These are phyloP conservation scores for Euura lappo DNA, from an alignment of 1,140 invertebrate species.

Conservation along the genomic window DNA sequence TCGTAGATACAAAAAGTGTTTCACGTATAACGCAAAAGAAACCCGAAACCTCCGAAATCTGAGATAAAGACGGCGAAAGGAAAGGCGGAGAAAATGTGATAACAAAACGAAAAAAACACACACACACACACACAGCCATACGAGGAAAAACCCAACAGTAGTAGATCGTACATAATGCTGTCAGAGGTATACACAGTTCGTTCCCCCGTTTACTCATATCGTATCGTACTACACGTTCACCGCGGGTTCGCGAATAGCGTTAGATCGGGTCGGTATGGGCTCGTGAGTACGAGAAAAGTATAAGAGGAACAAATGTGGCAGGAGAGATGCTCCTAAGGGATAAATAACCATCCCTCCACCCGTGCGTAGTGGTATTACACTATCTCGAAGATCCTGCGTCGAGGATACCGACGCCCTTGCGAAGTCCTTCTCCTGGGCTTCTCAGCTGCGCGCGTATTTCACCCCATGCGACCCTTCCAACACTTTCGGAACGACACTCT, in stretches of 20 bases:
- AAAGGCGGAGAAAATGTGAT: background rate
- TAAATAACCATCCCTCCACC: conserved; percentile 3
- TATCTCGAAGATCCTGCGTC: conserved; percentile 1
- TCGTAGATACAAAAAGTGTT: too few species aligned
- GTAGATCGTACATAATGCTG: background rate
- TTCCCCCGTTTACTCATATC: background rate
- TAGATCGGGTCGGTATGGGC: background rate
- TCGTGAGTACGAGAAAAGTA: conserved; percentile 8
- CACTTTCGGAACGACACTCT: conserved; percentile 6
- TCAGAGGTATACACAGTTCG: background rate
- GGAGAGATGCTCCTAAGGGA: conserved; percentile 6
- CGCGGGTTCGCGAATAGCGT: background rate
- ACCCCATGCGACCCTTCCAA: background rate
- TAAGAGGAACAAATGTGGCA: conserved; percentile 10
- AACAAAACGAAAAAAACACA: background rate
- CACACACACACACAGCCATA: background rate
- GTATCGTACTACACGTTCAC: background rate
- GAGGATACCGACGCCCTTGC: background rate
- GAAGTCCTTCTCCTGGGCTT: background rate
- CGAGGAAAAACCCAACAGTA: background rate
- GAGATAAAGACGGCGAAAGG: background rate
- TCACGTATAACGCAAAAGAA: too few species aligned
- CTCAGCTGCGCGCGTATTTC: conserved; percentile 14
- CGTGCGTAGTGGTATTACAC: background rate
- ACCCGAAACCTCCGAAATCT: too few species aligned